phyloP scores from a whole-genome alignment of 2,888 invertebrate genomes.

The Cinara cedri region DNA sequence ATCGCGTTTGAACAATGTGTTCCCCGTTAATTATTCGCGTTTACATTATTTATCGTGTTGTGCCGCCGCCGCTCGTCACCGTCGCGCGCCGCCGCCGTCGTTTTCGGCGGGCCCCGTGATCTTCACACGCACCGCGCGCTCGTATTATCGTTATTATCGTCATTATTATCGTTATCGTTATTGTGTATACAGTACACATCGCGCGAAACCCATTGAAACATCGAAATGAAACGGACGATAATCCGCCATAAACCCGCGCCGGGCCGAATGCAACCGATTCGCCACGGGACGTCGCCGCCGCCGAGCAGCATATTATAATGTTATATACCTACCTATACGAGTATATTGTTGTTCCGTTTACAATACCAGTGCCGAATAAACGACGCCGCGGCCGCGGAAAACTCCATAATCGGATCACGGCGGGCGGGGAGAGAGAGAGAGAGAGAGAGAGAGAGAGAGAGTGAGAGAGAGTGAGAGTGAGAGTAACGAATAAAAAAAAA shows the following conservation, averaged over 20 bases:
- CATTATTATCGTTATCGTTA: constrained; percentile 16
- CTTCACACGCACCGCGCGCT: constrained; percentile 24
- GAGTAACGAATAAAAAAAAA: background rate
- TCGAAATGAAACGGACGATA: constrained; percentile 46
- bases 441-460: background rate
- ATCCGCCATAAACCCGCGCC: constrained; percentile 44
- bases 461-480: background rate
- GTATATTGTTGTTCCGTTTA: background rate
- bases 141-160: background rate
- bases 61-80: too few relatives aligned
- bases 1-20: too few relatives aligned
- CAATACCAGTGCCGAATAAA: background rate
- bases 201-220: constrained; percentile 29
- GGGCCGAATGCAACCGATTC: constrained; percentile 36
- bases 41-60: too few relatives aligned
- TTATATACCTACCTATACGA: background rate
- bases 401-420: constrained; percentile 49
- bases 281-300: constrained; percentile 31
- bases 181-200: background rate
- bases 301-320: background rate
- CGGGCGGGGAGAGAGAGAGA: background rate
- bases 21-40: too few relatives aligned
- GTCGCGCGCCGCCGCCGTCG: too few relatives aligned
- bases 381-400: background rate
- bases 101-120: background rate